These are phyloP conservation scores for Montipora cactus DNA, from an alignment of 64 coral and sea anemone species.

Conservation along the genomic window DNA sequence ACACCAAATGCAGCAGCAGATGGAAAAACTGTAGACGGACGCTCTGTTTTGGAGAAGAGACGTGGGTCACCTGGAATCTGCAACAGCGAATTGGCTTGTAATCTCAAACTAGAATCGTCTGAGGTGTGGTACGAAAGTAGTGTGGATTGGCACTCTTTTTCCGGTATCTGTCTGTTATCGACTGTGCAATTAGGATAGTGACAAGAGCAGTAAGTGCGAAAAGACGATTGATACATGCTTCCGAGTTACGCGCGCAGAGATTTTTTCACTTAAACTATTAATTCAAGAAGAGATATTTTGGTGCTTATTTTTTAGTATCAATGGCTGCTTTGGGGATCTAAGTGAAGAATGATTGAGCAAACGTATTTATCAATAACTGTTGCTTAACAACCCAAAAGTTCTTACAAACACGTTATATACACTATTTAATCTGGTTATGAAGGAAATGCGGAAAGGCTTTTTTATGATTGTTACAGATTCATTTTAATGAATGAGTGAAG, in stretches of 20 bases:
- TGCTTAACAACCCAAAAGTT: conserved; percentile 41
- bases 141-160: background rate
- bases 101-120: conserved; percentile 23
- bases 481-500: conserved; percentile 13
- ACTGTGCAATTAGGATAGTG: background rate
- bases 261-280: background rate
- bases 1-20: conserved; percentile 9
- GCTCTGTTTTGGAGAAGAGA: conserved; percentile 7
- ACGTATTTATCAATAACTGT: conserved; percentile 33
- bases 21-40: background rate
- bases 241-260: background rate
- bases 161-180: background rate
- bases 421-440: conserved; percentile 18
- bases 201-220: conserved; percentile 25
- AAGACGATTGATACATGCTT: conserved; percentile 23
- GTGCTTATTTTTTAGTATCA: background rate
- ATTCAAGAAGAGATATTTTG: background rate
- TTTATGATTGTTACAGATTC: conserved; percentile 3
- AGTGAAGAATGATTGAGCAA: conserved; percentile 35
- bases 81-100: conserved; percentile 35
- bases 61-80: conserved; percentile 7
- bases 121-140: conserved; percentile 22
- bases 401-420: conserved; percentile 41
- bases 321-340: background rate
- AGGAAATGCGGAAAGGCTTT: background rate